These are phyloP conservation scores for Cyclophora punctaria DNA, from an alignment of 2,888 invertebrate species.

Conservation along the genomic window DNA sequence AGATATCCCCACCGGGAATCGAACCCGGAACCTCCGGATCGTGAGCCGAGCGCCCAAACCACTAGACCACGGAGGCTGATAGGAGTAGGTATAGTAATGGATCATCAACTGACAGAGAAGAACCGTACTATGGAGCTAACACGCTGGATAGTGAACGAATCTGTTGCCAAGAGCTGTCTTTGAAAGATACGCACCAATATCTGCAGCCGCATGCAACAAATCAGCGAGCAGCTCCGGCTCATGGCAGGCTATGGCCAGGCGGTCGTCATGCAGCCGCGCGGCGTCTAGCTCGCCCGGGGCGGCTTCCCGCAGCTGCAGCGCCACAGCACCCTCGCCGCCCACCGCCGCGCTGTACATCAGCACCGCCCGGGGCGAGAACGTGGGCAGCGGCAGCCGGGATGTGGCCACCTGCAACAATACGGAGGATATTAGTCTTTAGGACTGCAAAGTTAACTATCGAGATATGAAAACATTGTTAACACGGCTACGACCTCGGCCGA, in stretches of 20 bases:
- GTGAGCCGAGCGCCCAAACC: no score
- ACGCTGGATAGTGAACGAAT: no score
- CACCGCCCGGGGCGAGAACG: constrained; percentile 77
- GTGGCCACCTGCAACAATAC: constrained; percentile 51
- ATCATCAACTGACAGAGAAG: no score
- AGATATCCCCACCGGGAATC: no score
- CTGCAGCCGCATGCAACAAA: constrained; percentile 79
- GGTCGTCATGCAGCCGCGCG: constrained; percentile 72
- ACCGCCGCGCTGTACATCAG: constrained; percentile 81
- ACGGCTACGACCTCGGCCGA: no score
- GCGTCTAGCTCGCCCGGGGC: constrained; percentile 65
- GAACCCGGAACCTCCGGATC: no score
- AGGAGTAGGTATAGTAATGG: no score
- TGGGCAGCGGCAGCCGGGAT: constrained; percentile 65
- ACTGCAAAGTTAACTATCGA: no score
- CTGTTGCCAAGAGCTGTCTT: no score
- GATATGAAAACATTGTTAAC: no score
- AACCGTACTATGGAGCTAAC: no score
- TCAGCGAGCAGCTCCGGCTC: constrained; percentile 84
- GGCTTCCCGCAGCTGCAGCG: constrained; percentile 78
- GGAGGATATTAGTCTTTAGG: background rate
- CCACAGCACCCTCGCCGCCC: constrained; percentile 76
- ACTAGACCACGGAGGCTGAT: no score
- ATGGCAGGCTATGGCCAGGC: constrained; percentile 83
- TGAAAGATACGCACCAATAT: constrained; percentile 44